Conservation (phyloP, 1,140 invertebrate genomes). For the Stratiolaelaps scimitus region DNA sequence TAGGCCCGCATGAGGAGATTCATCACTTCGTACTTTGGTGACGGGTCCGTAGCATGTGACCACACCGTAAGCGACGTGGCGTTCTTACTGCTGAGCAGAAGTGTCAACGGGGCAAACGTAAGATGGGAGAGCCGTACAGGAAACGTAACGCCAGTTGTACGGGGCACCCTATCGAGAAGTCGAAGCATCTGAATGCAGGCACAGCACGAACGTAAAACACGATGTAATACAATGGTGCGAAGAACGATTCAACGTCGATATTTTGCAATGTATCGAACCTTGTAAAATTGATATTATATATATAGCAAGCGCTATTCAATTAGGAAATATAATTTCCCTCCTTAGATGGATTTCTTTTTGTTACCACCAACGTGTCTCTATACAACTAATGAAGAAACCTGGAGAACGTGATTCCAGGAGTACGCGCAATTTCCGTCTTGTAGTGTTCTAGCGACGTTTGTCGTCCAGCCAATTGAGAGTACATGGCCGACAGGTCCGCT, state of each 20-base stretch:
- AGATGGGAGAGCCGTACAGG: constrained; percentile 7
- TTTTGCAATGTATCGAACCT: too few relatives aligned
- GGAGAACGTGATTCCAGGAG: background rate
- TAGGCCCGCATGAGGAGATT: too few relatives aligned
- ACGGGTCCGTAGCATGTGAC: background rate
- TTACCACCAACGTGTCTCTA: too few relatives aligned
- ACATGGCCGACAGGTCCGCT: background rate
- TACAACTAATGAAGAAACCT: too few relatives aligned
- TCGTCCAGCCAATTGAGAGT: constrained; percentile 17
- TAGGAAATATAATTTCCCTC: background rate
- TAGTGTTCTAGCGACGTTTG: background rate
- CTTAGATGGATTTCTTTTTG: background rate
- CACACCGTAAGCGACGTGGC: constrained; percentile 4
- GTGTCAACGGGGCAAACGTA: background rate
- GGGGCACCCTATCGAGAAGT: background rate
- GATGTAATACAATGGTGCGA: too few relatives aligned
- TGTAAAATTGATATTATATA: too few relatives aligned
- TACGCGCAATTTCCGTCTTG: background rate
- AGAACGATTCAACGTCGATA: too few relatives aligned
- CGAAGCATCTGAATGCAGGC: background rate
- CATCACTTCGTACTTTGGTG: too few relatives aligned
- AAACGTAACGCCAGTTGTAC: background rate
- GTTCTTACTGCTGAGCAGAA: background rate
- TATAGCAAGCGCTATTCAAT: too few relatives aligned
- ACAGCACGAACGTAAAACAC: too few relatives aligned